A percentile compares a stretch with the other conserved stretches of the same genome.
These are phyloP conservation scores for Sinocyclocheilus rhinocerous DNA, from an alignment of 2,113 vertebrate genomes.

Conservation along the genomic window DNA sequence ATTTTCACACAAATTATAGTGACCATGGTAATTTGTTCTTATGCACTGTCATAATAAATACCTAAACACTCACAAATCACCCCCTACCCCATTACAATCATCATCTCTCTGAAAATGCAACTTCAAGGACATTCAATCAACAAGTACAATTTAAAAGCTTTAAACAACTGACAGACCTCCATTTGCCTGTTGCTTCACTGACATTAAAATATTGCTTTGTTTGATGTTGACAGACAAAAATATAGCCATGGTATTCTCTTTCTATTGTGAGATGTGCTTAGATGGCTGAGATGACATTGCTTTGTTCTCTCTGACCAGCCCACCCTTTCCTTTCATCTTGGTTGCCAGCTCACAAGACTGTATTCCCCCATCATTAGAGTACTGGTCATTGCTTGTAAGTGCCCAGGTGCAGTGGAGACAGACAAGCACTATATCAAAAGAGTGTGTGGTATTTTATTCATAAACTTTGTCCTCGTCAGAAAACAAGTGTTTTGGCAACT, in stretches of 20 bases:
- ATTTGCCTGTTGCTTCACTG: conserved; percentile 22
- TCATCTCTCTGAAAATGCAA: not conserved
- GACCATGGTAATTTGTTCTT: not conserved
- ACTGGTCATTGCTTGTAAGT: conserved; percentile 64
- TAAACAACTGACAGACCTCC: conserved; percentile 10
- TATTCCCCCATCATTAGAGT: conserved; percentile 50
- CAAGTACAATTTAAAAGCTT: conserved; percentile 22
- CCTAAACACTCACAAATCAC: conserved; percentile 34
- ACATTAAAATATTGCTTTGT: conserved; percentile 41
- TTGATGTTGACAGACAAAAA: conserved; percentile 45
- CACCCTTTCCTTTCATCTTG: conserved; percentile 76
- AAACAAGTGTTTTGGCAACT: conserved; percentile 30
- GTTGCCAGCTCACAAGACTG: conserved; percentile 55
- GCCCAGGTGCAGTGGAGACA: conserved; percentile 67
- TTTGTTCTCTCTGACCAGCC: conserved; percentile 65
- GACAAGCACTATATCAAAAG: conserved; percentile 50
- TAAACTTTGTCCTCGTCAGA: conserved; percentile 33
- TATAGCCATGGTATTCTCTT: conserved; percentile 42
- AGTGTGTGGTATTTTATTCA: conserved; percentile 41
- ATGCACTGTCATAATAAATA: conserved; percentile 9
- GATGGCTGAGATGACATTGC: conserved; percentile 64
- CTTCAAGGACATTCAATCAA: conserved; percentile 16
- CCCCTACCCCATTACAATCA: not conserved
- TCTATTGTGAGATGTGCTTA: conserved; percentile 63
- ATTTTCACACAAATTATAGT: not conserved